Conservation (phyloP, 2,113 vertebrate genomes). For the Sus scrofa region DNA sequence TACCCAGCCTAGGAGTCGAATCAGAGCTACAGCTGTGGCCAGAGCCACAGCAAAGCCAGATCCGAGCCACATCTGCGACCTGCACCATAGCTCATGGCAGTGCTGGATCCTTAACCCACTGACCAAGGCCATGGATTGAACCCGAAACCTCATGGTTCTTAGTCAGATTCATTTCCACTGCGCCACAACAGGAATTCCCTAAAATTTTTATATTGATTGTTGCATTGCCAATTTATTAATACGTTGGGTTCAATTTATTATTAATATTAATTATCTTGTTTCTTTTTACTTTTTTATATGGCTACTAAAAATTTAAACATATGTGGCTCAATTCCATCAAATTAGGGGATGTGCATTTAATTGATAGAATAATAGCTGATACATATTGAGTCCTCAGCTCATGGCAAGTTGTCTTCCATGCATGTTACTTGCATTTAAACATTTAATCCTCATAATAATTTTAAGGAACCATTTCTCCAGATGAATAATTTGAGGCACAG, state of each 20-base stretch:
- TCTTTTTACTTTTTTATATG: background rate
- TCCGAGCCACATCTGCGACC: too few relatives aligned
- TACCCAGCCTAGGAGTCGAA: too few relatives aligned
- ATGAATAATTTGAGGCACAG: slow-evolving; percentile 59
- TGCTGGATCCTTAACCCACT: too few relatives aligned
- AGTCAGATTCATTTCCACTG: too few relatives aligned
- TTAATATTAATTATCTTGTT: slow-evolving; percentile 10
- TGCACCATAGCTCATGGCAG: too few relatives aligned
- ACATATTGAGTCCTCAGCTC: background rate
- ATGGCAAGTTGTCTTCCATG: slow-evolving; percentile 10
- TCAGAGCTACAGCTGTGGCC: too few relatives aligned
- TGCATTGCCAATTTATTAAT: background rate
- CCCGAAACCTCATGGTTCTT: too few relatives aligned
- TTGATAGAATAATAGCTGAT: background rate
- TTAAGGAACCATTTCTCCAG: slow-evolving; percentile 46
- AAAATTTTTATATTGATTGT: background rate
- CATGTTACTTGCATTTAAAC: slow-evolving; percentile 17
- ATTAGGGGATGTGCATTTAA: background rate
- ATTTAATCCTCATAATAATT: slow-evolving; percentile 36
- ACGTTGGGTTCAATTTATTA: background rate
- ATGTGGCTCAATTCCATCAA: background rate
- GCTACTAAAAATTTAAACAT: slow-evolving; percentile 31
- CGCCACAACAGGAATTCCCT: too few relatives aligned
- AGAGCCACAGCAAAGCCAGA: too few relatives aligned
- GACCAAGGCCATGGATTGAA: too few relatives aligned